These are phyloP conservation scores for Agriopis aurantiaria DNA, from an alignment of 2,888 invertebrate species.

Conservation along the genomic window DNA sequence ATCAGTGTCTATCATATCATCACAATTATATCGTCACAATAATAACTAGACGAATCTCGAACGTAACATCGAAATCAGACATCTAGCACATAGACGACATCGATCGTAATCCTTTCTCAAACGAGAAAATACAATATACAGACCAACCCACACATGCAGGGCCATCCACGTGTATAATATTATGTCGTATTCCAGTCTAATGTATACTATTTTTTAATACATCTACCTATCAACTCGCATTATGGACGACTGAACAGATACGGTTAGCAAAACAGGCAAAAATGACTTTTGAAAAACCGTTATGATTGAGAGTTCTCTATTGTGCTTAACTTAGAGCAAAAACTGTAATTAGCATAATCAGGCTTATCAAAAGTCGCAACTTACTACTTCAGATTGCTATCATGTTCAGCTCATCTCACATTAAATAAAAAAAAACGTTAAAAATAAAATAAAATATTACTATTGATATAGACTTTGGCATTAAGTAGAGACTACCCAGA, in stretches of 20 bases:
- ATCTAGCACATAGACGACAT: constrained; percentile 2
- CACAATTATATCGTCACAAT: too few relatives aligned
- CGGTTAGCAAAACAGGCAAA: constrained; percentile 58
- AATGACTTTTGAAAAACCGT: background rate
- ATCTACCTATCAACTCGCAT: constrained; percentile 86
- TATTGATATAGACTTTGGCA: too few relatives aligned
- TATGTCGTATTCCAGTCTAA: constrained; percentile 81
- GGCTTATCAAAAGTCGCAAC: too few relatives aligned
- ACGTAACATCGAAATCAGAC: background rate
- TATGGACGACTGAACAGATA: constrained; percentile 83
- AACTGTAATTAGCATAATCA: too few relatives aligned
- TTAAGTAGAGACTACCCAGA: too few relatives aligned
- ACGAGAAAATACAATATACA: constrained; percentile 53
- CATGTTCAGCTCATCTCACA: too few relatives aligned
- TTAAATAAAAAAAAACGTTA: too few relatives aligned
- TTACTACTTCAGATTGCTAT: too few relatives aligned
- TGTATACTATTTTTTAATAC: constrained; percentile 87
- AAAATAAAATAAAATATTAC: too few relatives aligned
- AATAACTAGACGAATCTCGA: background rate
- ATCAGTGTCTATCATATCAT: too few relatives aligned
- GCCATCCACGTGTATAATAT: constrained; percentile 58
- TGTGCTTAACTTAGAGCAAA: background rate
- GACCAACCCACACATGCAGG: constrained; percentile 41
- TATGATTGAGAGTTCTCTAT: background rate
- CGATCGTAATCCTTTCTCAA: constrained; percentile 56